phyloP scores from a whole-genome alignment of 2,888 invertebrate species.

The Leptinotarsa haldemani region DNA sequence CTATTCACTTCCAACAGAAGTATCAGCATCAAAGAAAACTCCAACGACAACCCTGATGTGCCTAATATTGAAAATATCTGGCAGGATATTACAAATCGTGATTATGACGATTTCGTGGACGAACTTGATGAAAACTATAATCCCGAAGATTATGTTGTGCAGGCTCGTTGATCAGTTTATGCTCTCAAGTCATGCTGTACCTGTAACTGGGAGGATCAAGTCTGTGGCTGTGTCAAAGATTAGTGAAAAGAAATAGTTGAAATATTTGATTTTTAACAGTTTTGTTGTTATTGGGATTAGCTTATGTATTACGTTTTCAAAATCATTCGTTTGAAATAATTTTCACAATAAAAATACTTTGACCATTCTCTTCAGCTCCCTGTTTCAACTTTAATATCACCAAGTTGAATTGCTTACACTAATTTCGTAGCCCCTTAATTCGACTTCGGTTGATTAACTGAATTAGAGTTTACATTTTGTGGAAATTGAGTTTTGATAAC shows the following conservation, averaged over 20 bases:
- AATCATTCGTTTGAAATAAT: no score
- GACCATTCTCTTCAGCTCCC: no score
- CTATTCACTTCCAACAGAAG: slow-evolving; percentile 33
- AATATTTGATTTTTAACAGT: not conserved
- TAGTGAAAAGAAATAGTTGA: not conserved
- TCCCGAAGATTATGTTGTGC: not conserved
- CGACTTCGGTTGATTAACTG: no score
- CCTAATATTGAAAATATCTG: slow-evolving; percentile 31
- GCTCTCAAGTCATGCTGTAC: not conserved
- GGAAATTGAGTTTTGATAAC: no score
- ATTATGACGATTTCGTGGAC: slow-evolving; percentile 21
- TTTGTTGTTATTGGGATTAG: not conserved
- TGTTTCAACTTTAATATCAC: no score
- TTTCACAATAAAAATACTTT: no score
- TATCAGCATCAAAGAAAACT: slow-evolving; percentile 28
- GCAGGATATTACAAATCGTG: slow-evolving; percentile 27
- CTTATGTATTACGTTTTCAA: no score
- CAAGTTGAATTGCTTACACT: no score
- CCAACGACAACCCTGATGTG: slow-evolving; percentile 5
- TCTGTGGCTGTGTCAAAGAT: not conserved
- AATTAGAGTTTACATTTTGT: no score
- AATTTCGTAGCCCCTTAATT: no score
- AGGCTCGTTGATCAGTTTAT: no score
- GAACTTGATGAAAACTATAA: slow-evolving; percentile 24
- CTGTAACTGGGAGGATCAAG: not conserved